These are phyloP conservation scores for Acridotheres tristis DNA, from an alignment of 2,797 vertebrate genomes.

Conservation along the genomic window DNA sequence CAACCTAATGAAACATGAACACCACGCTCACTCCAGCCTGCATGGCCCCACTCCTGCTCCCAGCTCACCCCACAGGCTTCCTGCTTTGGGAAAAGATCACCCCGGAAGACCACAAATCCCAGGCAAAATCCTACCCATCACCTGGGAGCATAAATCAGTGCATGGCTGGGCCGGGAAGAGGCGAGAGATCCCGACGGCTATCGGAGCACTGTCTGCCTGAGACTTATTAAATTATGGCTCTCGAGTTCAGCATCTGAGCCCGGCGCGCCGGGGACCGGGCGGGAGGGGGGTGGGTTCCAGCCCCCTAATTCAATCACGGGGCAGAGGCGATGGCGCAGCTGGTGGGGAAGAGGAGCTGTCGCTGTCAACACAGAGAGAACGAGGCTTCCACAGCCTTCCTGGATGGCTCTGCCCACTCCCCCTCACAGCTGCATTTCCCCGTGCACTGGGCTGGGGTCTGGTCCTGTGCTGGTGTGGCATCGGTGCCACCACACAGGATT, in stretches of 20 bases:
- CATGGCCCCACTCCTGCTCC: accelerated
- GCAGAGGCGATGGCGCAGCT: neutral
- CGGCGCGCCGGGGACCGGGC: neutral
- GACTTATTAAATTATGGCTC: slow-evolving; percentile 33
- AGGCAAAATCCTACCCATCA: neutral
- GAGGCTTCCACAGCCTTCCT: neutral
- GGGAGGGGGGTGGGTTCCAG: slow-evolving; percentile 5
- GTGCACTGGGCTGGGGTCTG: accelerated
- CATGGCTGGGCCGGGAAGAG: neutral
- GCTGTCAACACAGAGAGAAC: neutral
- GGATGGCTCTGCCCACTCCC: neutral
- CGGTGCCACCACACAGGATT: accelerated
- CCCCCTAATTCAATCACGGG: slow-evolving; percentile 55
- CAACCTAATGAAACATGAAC: neutral
- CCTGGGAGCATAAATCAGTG: neutral
- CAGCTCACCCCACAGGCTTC: neutral
- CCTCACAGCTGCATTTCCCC: neutral
- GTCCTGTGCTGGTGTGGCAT: accelerated
- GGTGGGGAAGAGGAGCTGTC: neutral
- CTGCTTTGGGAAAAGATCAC: neutral
- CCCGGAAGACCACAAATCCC: neutral
- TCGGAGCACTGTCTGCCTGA: slow-evolving; percentile 23
- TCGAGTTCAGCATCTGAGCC: slow-evolving; percentile 45
- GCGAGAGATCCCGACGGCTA: slow-evolving; percentile 28
- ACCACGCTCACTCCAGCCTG: accelerated